Conservation (phyloP, 37 sponge, comb jelly and placozoan species). For the Chondrosia reniformis region DNA sequence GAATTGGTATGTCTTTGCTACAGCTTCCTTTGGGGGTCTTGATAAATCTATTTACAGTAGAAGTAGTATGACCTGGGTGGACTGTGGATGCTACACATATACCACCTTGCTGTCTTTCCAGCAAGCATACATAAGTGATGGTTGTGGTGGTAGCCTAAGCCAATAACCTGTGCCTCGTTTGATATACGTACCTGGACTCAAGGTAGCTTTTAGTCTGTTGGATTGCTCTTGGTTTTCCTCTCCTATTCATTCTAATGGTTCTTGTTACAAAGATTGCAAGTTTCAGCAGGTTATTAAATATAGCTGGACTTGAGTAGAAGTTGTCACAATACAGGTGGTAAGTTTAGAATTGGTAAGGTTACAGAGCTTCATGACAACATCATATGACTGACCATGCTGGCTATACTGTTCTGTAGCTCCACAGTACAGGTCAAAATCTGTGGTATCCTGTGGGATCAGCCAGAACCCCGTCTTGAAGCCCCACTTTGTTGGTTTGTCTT, state of each 20-base stretch:
- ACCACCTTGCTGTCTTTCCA: neutral
- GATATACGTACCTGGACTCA: neutral
- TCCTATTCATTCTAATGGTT: neutral
- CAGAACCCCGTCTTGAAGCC: neutral
- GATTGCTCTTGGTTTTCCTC: neutral
- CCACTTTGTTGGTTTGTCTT: neutral
- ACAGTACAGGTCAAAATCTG: neutral
- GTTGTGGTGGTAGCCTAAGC: too few species aligned
- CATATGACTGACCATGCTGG: neutral
- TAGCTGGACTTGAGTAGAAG: neutral
- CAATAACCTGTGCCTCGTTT: neutral
- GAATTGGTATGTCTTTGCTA: neutral
- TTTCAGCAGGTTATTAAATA: neutral
- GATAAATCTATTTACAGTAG: neutral
- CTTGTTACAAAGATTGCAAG: neutral
- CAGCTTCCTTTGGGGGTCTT: neutral
- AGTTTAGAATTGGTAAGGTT: neutral
- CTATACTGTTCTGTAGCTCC: neutral
- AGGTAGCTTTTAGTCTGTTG: neutral
- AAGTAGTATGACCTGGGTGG: neutral
- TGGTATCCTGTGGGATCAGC: neutral
- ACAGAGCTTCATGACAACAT: neutral
- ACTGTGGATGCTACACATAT: neutral
- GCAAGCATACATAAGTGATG: neutral
- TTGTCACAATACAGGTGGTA: constrained; percentile 4